A percentile compares a stretch with the other conserved stretches of the same genome.
Conservation (phyloP, 92 coral and sea anemone species). For the Hydrozoanthus gracilis region DNA sequence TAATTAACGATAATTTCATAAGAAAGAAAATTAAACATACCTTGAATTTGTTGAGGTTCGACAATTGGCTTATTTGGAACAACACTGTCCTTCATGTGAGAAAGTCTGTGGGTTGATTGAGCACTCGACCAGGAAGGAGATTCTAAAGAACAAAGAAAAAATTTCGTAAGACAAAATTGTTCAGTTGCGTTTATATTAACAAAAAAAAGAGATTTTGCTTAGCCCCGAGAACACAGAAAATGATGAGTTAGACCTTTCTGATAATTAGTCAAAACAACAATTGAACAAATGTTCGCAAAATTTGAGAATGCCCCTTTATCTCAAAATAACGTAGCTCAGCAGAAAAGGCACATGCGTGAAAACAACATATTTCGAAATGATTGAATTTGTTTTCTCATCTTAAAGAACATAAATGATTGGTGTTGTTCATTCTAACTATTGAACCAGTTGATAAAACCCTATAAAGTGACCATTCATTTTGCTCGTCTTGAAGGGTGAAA, state of each 20-base stretch:
- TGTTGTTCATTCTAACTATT: no score
- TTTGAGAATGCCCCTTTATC: not conserved
- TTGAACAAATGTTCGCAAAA: not conserved
- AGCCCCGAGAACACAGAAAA: not conserved
- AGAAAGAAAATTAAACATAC: conserved; percentile 34
- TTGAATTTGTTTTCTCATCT: no score
- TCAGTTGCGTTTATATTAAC: not conserved
- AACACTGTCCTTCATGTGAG: conserved; percentile 89
- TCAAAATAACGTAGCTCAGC: no score
- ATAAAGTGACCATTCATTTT: no score
- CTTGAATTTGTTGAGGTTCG: conserved; percentile 71
- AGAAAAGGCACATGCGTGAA: no score
- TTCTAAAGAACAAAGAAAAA: conserved; percentile 1
- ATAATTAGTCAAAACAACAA: not conserved
- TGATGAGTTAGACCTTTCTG: no score
- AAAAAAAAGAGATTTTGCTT: not conserved
- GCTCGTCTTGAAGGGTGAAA: no score
- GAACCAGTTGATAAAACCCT: no score
- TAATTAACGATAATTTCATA: no score
- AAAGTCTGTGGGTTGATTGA: conserved; percentile 68
- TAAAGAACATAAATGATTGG: no score
- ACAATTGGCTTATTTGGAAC: conserved; percentile 75
- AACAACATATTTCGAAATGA: no score
- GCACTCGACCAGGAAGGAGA: conserved; percentile 48
- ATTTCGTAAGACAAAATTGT: no score